Evolutionary conservation across 2,888 invertebrate genomes (phyloP).

Genomic region (Odontomyia ornata): DNA sequence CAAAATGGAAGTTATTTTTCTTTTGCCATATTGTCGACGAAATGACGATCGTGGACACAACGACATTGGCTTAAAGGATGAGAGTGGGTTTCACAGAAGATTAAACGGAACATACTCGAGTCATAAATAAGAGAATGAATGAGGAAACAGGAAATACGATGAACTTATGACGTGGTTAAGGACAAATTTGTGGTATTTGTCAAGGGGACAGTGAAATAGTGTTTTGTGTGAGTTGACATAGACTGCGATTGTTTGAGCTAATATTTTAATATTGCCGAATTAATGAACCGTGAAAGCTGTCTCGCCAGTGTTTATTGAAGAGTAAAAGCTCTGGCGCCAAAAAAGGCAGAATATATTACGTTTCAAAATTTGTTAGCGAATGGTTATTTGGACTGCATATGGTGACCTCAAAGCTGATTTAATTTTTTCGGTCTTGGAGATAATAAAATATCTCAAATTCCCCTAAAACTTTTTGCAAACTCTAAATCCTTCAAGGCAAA

Average conservation of each 20-base stretch:
- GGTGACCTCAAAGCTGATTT: no score
- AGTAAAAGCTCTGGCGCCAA: background rate
- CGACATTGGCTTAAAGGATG: background rate
- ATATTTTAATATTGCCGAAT: background rate
- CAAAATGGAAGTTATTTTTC: constrained; percentile 24
- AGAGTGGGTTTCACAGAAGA: background rate
- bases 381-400: no score
- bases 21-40: background rate
- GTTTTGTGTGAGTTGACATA: background rate
- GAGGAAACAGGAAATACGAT: constrained; percentile 2
- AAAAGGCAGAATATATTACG: no score
- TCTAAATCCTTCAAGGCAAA: no score
- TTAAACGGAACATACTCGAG: background rate
- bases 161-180: constrained; percentile 19
- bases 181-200: constrained; percentile 16
- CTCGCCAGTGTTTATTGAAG: background rate
- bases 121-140: constrained; percentile 15
- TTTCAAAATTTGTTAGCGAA: no score
- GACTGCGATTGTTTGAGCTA: background rate
- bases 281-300: background rate
- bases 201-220: constrained; percentile 1
- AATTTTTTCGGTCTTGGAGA: no score
- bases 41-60: background rate
- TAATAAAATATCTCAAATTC: no score
- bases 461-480: no score